Evolutionary conservation across 2,797 vertebrate species (phyloP), one percentile per base, ranked within the genome.

Genomic region (Poecilia velifera): DNA sequence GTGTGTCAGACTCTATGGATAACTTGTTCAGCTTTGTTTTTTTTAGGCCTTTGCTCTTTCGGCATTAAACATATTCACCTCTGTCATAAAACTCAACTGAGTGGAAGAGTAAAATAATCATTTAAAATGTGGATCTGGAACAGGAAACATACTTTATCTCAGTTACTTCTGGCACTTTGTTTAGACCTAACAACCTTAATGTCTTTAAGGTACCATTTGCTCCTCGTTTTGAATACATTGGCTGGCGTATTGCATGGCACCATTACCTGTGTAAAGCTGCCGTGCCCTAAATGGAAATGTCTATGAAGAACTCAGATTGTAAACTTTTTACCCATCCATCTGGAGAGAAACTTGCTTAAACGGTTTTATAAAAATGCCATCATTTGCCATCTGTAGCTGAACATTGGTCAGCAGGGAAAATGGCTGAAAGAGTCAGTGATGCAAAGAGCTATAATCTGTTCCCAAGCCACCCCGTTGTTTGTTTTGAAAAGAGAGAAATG

Each of bases 361-460:
- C 87, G 83, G 89, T 93, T 93, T 89, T 79, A 83, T 87, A 86
- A 90, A 71, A 91, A 94, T 92, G 91, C 93, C 87, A 90, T 93
- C 88, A 90, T 93, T 95, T 93, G 91, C 93, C 93, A 94, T 94
- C 92, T 92, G 89, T 88, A 88, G 91, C 90, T 89, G 92, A 94
- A 93, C 91, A 87, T 88, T 92, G 94, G 94, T 95, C 93, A 95
- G 89, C 89, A 85, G 93, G 91, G 92, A 91, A 92, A 95, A 94
- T 93, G 91, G 81, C 92, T 91, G 91, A 93, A 91, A 87, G 90
- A 94, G 86, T 92, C 94, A 94, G 92, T 91, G 93, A 96, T 93
- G 94, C 93, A 94, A 92, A 91, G 87, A 93, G 93, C 93, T 93
- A 94, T 94, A 95, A 95, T 95, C 92, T 94, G 92, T 94, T 94